A percentile compares a stretch with the other conserved stretches of the same genome.
Evolutionary conservation across 2,113 vertebrate genomes (phyloP).

Genomic region (Carassius gibelio): DNA sequence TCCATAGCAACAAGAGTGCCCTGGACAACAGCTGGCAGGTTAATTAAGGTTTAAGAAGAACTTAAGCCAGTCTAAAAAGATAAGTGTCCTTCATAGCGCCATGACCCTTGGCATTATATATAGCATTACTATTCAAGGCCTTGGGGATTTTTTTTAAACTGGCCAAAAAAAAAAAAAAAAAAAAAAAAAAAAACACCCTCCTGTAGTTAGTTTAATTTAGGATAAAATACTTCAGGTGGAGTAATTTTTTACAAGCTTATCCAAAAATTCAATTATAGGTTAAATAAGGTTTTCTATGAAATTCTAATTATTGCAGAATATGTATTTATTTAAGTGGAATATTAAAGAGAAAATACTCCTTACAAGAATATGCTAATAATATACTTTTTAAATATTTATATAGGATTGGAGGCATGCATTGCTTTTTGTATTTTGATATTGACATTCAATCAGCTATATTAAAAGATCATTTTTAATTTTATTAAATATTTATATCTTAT

Average conservation of each 20-base stretch:
- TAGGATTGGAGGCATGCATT: not conserved
- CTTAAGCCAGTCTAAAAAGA: not conserved
- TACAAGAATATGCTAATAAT: not conserved
- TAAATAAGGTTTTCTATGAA: not conserved
- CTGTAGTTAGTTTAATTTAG: not conserved
- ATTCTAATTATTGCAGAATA: not conserved
- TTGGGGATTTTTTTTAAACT: not conserved
- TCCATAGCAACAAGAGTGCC: slow-evolving; percentile 8
- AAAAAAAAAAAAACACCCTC: not conserved
- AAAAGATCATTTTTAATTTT: not conserved
- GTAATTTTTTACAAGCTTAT: not conserved
- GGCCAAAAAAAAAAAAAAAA: too few species aligned
- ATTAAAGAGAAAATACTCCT: not conserved
- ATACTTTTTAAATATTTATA: not conserved
- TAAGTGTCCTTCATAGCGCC: not conserved
- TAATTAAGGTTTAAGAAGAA: slow-evolving; percentile 27
- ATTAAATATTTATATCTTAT: too few species aligned
- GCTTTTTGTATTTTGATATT: not conserved
- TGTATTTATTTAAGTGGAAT: not conserved
- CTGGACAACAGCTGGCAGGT: not conserved
- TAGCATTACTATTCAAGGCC: not conserved
- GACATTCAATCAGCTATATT: not conserved
- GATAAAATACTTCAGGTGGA: not conserved
- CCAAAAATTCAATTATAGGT: not conserved
- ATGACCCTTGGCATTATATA: not conserved